A percentile compares a stretch with the other conserved stretches of the same genome.
Conservation (phyloP, 2,888 invertebrate species). For the Synergus itoensis region DNA sequence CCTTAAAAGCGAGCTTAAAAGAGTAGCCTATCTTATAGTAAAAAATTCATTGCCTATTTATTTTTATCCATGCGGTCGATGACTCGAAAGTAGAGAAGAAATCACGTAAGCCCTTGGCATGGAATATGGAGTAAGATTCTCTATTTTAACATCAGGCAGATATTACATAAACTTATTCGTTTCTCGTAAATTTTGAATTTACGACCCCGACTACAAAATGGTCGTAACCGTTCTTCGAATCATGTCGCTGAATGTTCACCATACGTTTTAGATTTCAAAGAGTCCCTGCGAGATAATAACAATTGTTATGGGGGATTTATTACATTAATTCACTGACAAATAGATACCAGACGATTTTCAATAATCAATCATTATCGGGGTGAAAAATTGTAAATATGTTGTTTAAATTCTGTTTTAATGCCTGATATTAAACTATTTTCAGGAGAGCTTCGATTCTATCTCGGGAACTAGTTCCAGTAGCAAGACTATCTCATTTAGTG, state of each 20-base stretch:
- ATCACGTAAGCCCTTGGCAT: not conserved
- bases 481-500: not conserved
- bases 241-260: not conserved
- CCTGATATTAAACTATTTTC: not conserved
- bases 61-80: conserved; percentile 2
- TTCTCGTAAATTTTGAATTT: not conserved
- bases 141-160: not conserved
- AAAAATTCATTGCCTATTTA: not conserved
- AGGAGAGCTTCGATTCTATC: not conserved
- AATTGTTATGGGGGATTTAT: not conserved
- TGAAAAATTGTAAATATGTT: too few relatives aligned
- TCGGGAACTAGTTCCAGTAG: not conserved
- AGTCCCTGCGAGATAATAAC: not conserved
- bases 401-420: too few relatives aligned
- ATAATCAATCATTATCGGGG: too few relatives aligned
- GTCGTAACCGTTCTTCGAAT: not conserved
- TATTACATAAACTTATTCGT: conserved; percentile 2
- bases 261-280: not conserved
- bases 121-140: conserved; percentile 7
- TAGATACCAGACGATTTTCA: not conserved
- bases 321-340: not conserved
- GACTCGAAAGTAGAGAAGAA: not conserved
- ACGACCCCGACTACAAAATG: not conserved
- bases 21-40: too few relatives aligned
- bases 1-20: too few relatives aligned